These are phyloP conservation scores for Himalopsyche phryganea DNA, from an alignment of 1,140 invertebrate species.

Conservation along the genomic window DNA sequence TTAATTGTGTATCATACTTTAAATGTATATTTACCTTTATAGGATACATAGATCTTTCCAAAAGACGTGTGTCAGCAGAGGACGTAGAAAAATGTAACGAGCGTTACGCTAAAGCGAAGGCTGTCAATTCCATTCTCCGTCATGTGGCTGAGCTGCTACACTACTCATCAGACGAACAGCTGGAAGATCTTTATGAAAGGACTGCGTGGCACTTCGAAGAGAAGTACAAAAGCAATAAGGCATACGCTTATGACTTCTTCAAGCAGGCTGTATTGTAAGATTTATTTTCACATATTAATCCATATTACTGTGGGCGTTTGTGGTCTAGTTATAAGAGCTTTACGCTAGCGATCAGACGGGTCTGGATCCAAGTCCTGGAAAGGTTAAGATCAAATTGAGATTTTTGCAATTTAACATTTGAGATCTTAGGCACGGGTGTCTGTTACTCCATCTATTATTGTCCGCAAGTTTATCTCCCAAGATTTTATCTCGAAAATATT, in stretches of 20 bases:
- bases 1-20: too few species aligned
- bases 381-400: too few species aligned
- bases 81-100: slow-evolving; percentile 98
- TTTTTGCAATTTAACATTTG: too few species aligned
- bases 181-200: slow-evolving; percentile 93
- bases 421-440: too few species aligned
- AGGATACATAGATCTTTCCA: slow-evolving; percentile 99
- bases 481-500: too few species aligned
- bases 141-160: slow-evolving; percentile 94
- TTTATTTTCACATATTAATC: too few species aligned
- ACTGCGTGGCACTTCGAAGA: slow-evolving; percentile 99
- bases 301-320: too few species aligned
- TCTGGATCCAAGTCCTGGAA: too few species aligned
- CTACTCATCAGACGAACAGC: slow-evolving; percentile 85
- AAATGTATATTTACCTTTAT: slow-evolving; percentile 18
- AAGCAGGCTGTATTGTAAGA: slow-evolving; percentile 96
- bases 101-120: slow-evolving; percentile 97
- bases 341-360: too few species aligned
- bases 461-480: too few species aligned
- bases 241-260: slow-evolving; percentile 95
- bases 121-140: slow-evolving; percentile 95
- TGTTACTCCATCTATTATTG: too few species aligned
- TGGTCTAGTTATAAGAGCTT: too few species aligned
- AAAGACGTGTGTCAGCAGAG: slow-evolving; percentile 95
- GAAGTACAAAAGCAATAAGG: slow-evolving; percentile 94